These are phyloP conservation scores for Tetranychus piercei DNA, from an alignment of 2,888 invertebrate genomes.

Conservation along the genomic window DNA sequence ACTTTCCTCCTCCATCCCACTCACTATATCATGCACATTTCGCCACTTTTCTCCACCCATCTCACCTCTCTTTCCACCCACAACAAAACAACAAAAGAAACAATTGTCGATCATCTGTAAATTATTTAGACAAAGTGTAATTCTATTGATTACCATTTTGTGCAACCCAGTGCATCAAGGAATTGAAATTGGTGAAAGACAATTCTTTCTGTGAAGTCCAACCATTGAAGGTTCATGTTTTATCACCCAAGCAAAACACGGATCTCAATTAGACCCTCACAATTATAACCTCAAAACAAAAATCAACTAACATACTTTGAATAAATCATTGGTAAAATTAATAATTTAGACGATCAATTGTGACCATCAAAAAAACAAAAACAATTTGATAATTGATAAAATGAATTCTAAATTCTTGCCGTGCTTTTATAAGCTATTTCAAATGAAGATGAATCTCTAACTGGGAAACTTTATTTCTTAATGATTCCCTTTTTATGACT, in stretches of 20 bases:
- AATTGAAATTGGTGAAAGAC: not conserved
- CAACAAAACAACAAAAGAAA: too few relatives aligned
- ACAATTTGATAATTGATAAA: not conserved
- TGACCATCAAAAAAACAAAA: not conserved
- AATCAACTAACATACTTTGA: not conserved
- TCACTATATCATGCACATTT: not conserved
- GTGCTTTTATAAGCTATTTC: not conserved
- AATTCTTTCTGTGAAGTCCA: not conserved
- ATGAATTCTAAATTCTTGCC: not conserved
- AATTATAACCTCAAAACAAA: not conserved
- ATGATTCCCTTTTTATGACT: too few relatives aligned
- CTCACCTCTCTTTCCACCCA: conserved; percentile 1
- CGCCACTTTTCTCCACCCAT: not conserved
- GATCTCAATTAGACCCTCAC: too few relatives aligned
- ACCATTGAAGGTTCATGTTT: not conserved
- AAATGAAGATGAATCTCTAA: not conserved
- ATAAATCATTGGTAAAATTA: not conserved
- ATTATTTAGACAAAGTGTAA: not conserved
- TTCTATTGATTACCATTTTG: not conserved
- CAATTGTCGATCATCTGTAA: conserved; percentile 1
- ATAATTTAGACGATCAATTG: not conserved
- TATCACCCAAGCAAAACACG: too few relatives aligned
- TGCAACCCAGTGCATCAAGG: not conserved
- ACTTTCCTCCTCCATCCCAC: not conserved
- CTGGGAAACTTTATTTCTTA: too few relatives aligned